phyloP scores from a whole-genome alignment of 2,113 vertebrate genomes.

The Tragelaphus buxtoni region DNA sequence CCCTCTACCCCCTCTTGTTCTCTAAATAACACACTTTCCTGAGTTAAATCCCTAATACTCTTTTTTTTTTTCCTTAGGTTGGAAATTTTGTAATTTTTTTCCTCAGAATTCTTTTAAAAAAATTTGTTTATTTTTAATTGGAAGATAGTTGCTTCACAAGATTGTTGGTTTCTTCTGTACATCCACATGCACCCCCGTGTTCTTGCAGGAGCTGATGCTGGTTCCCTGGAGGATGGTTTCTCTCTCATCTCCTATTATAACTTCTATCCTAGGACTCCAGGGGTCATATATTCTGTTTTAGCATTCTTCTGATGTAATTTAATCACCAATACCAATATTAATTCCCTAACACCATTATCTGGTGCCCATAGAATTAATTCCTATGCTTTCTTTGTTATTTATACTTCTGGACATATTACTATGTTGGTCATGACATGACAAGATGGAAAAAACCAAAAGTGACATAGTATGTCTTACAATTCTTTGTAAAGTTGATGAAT shows the following conservation, averaged over 20 bases:
- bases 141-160: not conserved
- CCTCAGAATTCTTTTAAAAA: not conserved
- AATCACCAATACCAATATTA: not conserved
- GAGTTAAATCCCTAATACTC: not conserved
- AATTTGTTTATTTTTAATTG: not conserved
- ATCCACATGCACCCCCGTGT: not conserved
- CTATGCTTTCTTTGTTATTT: not conserved
- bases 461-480: not conserved
- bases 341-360: not conserved
- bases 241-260: not conserved
- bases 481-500: not conserved
- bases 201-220: not conserved
- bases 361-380: not conserved
- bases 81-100: not conserved
- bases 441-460: not conserved
- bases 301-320: not conserved
- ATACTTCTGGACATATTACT: not conserved
- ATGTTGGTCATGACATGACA: not conserved
- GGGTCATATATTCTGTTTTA: not conserved
- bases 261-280: not conserved
- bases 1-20: not conserved
- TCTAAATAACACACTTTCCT: not conserved
- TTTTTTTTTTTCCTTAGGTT: not conserved
- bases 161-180: not conserved
- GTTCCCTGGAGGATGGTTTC: not conserved